phyloP scores from a whole-genome alignment of 2,113 vertebrate species.

The Tragulus kanchil region DNA sequence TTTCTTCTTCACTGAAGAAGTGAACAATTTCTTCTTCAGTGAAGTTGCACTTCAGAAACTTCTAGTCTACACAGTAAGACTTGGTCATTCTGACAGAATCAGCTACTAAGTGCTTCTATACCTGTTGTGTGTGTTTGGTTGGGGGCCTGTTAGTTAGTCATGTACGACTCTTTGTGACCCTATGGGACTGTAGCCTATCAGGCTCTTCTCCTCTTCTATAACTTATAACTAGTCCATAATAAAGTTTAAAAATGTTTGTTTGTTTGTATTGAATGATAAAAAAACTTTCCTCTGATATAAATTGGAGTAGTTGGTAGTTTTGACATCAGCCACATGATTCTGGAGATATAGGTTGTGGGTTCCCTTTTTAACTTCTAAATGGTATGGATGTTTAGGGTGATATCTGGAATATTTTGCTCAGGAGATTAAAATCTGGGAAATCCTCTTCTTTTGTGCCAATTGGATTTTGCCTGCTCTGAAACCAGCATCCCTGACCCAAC shows the following conservation, averaged over 20 bases:
- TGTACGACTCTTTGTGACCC: not conserved
- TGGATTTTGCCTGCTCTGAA: not conserved
- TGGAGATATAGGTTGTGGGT: not conserved
- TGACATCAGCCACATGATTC: not conserved
- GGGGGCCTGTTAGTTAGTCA: fast-evolving
- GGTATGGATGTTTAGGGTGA: not conserved
- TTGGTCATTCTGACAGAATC: slow-evolving; percentile 43
- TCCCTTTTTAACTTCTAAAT: slow-evolving; percentile 25
- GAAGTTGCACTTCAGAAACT: not conserved
- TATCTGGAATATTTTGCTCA: not conserved
- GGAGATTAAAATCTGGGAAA: not conserved
- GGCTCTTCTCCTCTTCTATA: not conserved
- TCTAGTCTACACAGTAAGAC: not conserved
- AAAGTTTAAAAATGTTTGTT: not conserved
- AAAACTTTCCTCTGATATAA: not conserved
- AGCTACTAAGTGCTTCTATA: not conserved
- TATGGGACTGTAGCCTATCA: not conserved
- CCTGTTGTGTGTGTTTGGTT: not conserved
- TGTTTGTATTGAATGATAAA: not conserved
- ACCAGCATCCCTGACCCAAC: not conserved
- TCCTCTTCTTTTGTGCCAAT: not conserved
- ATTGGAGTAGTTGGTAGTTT: not conserved
- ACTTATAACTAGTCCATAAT: not conserved
- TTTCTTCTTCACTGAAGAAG: not conserved
- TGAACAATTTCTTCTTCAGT: no score